Percentiles rank a stretch among this genome's conserved stretches.
These are phyloP conservation scores for Andrena cerasifolii DNA, from an alignment of 1,140 invertebrate genomes.

Conservation along the genomic window DNA sequence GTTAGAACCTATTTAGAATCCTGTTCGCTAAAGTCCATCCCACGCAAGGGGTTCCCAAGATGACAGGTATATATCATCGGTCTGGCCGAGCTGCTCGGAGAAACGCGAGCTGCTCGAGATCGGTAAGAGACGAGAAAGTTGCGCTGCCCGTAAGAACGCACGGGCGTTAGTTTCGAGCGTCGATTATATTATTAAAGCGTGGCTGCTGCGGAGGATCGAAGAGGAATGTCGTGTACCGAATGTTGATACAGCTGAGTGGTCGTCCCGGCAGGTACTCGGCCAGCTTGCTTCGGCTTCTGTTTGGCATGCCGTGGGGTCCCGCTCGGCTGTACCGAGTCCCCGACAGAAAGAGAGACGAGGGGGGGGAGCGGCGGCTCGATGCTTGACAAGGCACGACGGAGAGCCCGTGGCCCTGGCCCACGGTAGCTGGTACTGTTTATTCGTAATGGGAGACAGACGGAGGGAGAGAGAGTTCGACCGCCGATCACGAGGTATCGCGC, in stretches of 20 bases:
- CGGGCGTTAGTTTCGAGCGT: slow-evolving; percentile 51
- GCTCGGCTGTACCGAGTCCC: slow-evolving; percentile 14
- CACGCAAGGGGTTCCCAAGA: neutral
- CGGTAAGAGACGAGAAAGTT: too few relatives aligned
- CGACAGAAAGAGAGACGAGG: slow-evolving; percentile 13
- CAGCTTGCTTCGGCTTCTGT: slow-evolving; percentile 77
- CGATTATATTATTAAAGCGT: slow-evolving; percentile 68
- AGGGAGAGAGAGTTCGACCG: slow-evolving; percentile 23
- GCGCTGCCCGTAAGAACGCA: too few relatives aligned
- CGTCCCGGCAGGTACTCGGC: slow-evolving; percentile 77
- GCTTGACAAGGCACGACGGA: slow-evolving; percentile 41
- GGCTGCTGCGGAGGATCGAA: slow-evolving; percentile 73
- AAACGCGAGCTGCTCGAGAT: neutral
- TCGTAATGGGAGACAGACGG: slow-evolving; percentile 63
- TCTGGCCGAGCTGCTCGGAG: too few relatives aligned
- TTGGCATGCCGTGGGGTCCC: slow-evolving; percentile 76
- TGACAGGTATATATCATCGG: neutral
- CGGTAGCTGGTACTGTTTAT: slow-evolving; percentile 75
- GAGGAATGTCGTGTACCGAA: slow-evolving; percentile 82
- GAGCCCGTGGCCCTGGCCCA: slow-evolving; percentile 36
- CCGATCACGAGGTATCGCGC: slow-evolving; percentile 60
- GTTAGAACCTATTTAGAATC: neutral
- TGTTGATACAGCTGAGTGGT: slow-evolving; percentile 83
- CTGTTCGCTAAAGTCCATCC: neutral
- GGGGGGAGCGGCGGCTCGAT: slow-evolving; percentile 29